phyloP scores from a whole-genome alignment of 2,888 invertebrate genomes.

The Sepioteuthis lessoniana region DNA sequence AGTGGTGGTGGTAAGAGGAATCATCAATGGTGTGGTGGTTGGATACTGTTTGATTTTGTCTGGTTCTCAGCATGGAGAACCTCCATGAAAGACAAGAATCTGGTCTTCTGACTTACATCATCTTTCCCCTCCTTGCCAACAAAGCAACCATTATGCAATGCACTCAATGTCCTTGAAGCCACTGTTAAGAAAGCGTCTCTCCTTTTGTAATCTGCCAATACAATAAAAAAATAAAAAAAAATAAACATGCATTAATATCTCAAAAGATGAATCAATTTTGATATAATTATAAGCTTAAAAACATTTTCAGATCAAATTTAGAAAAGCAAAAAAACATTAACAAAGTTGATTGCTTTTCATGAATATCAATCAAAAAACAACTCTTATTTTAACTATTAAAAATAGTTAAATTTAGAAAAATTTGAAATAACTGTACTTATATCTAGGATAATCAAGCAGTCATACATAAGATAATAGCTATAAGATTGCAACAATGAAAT shows the following conservation, averaged over 20 bases:
- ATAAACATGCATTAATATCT: neutral
- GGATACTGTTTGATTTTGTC: neutral
- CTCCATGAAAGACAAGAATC: neutral
- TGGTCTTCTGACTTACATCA: neutral
- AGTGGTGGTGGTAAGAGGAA: neutral
- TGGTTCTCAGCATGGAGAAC: neutral
- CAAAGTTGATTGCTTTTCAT: neutral
- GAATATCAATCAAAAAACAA: neutral
- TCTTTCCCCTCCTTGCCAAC: neutral
- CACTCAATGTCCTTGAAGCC: neutral
- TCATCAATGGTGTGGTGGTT: neutral
- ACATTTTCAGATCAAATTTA: too few species aligned
- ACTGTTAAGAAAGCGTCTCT: constrained; percentile 59
- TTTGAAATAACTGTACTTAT: neutral
- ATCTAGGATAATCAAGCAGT: neutral
- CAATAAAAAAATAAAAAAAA: constrained; percentile 45
- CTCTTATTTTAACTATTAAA: neutral
- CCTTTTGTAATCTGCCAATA: constrained; percentile 61
- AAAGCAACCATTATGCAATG: neutral
- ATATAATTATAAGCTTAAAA: neutral
- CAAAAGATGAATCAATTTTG: neutral
- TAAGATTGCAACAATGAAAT: neutral
- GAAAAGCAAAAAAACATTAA: too few species aligned
- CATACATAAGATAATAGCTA: neutral
- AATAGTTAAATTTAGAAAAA: neutral